Percentiles rank a stretch among this genome's conserved stretches.
These are phyloP conservation scores for Portevinia maculata DNA, from an alignment of 2,888 invertebrate species.

Conservation along the genomic window DNA sequence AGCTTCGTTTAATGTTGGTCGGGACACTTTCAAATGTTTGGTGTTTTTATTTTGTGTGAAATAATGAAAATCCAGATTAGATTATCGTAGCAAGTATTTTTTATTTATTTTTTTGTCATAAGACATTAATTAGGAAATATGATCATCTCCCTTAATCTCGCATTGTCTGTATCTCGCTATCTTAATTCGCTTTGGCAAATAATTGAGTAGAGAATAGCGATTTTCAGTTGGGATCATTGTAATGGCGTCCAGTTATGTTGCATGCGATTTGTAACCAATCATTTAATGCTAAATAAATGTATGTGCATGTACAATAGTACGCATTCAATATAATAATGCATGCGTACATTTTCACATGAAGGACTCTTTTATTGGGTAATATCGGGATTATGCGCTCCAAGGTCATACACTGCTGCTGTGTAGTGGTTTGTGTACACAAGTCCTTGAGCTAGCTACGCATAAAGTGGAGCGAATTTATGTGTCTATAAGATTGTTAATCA, in stretches of 20 bases:
- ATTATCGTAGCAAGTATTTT: slow-evolving; percentile 14
- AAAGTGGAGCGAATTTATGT: neutral
- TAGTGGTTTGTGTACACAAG: neutral
- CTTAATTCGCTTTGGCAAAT: neutral
- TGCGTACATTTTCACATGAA: slow-evolving; percentile 37
- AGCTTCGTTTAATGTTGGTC: neutral
- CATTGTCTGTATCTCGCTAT: neutral
- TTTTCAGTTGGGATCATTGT: slow-evolving; percentile 51
- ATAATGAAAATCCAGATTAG: slow-evolving; percentile 33
- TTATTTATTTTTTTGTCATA: slow-evolving; percentile 5
- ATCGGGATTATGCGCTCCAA: slow-evolving; percentile 17
- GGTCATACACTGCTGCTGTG: slow-evolving; percentile 9
- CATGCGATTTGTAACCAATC: slow-evolving; percentile 53
- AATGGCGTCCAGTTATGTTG: slow-evolving; percentile 41
- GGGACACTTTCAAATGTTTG: slow-evolving; percentile 9
- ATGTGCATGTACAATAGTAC: slow-evolving; percentile 4
- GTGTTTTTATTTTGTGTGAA: neutral
- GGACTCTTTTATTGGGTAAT: slow-evolving; percentile 36
- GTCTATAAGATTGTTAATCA: slow-evolving; percentile 13
- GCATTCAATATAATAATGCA: slow-evolving; percentile 24
- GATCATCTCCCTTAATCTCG: slow-evolving; percentile 15
- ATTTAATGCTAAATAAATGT: slow-evolving; percentile 36
- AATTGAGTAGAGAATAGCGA: slow-evolving; percentile 29
- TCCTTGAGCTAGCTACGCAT: slow-evolving; percentile 39
- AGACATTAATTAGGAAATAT: slow-evolving; percentile 50